These are phyloP conservation scores for Eupithecia pulchellata DNA, from an alignment of 2,888 invertebrate genomes.

Conservation along the genomic window DNA sequence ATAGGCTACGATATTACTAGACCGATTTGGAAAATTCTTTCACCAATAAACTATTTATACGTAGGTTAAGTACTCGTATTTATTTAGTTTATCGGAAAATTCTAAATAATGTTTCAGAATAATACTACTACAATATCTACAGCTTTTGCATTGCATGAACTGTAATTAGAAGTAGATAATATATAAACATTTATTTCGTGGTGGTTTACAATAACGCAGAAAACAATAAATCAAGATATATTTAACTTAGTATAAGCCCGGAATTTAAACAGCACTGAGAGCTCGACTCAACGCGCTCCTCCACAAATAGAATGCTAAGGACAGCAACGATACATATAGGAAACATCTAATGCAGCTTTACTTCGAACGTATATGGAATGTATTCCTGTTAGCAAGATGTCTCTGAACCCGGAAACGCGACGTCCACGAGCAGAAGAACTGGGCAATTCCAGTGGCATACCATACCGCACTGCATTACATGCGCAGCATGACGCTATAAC, in stretches of 20 bases:
- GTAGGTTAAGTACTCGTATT: not conserved
- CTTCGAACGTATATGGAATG: conserved; percentile 32
- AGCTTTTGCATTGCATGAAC: not conserved
- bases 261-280: not conserved
- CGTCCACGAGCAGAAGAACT: conserved; percentile 64
- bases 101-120: not conserved
- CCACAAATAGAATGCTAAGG: conserved; percentile 30
- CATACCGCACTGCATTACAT: conserved; percentile 53
- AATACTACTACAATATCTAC: not conserved
- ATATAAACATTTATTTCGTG: not conserved
- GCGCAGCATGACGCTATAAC: conserved; percentile 59
- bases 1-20: too few species aligned
- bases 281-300: conserved; percentile 10
- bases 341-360: conserved; percentile 33
- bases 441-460: conserved; percentile 60
- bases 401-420: conserved; percentile 44
- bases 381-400: conserved; percentile 35
- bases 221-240: conserved; percentile 4
- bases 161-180: not conserved
- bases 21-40: too few species aligned
- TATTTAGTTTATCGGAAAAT: not conserved
- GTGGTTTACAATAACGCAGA: not conserved
- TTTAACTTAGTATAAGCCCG: not conserved
- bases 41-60: too few species aligned
- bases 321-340: conserved; percentile 33